phyloP scores from a whole-genome alignment of 2,888 invertebrate species.

The Chloroclystis v-ata region DNA sequence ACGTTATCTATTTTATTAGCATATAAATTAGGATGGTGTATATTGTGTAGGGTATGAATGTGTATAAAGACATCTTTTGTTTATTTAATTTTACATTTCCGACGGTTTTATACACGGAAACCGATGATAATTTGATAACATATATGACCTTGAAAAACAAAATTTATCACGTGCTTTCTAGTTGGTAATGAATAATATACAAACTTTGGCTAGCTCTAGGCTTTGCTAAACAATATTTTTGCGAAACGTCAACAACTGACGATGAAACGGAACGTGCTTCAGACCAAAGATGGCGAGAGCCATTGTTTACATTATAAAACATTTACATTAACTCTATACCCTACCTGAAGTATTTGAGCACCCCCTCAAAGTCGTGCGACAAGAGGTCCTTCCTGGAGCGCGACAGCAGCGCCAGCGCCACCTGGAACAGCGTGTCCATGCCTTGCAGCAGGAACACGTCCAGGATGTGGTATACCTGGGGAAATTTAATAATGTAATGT shows the following conservation, averaged over 20 bases:
- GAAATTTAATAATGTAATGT: too few relatives aligned
- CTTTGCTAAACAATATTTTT: too few relatives aligned
- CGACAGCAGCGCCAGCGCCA: slow-evolving; percentile 94
- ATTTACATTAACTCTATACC: too few relatives aligned
- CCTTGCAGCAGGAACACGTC: slow-evolving; percentile 98
- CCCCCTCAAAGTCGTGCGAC: slow-evolving; percentile 97
- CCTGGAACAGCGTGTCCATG: slow-evolving; percentile 96
- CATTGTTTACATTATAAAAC: too few relatives aligned
- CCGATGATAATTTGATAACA: neutral
- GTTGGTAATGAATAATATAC: too few relatives aligned
- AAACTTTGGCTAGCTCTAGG: too few relatives aligned
- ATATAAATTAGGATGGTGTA: neutral
- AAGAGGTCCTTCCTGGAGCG: slow-evolving; percentile 94
- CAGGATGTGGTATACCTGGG: slow-evolving; percentile 93
- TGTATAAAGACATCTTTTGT: neutral
- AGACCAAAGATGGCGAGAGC: too few relatives aligned
- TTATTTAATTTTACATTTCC: neutral
- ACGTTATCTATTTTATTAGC: neutral
- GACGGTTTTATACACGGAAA: too few relatives aligned
- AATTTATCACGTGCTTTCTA: too few relatives aligned
- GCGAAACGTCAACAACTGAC: too few relatives aligned
- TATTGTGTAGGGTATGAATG: neutral
- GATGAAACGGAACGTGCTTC: too few relatives aligned
- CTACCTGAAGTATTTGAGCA: slow-evolving; percentile 97
- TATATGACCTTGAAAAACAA: too few relatives aligned